phyloP scores from a whole-genome alignment of 2,888 invertebrate species.

The Dryobotodes eremita region DNA sequence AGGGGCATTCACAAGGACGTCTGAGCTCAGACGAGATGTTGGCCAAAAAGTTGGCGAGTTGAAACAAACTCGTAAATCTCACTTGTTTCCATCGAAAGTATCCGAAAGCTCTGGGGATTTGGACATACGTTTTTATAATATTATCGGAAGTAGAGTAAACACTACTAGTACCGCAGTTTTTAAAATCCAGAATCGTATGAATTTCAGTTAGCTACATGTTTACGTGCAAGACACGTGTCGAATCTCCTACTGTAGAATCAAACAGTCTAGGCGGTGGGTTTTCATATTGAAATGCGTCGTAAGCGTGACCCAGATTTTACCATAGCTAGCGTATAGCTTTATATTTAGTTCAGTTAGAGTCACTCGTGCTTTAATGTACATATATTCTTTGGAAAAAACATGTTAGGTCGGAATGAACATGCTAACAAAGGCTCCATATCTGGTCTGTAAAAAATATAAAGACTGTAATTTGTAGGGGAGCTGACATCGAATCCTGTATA shows the following conservation, averaged over 20 bases:
- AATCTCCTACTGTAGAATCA: slow-evolving; percentile 33
- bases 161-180: not conserved
- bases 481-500: slow-evolving; percentile 4
- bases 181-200: slow-evolving; percentile 6
- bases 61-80: slow-evolving; percentile 28
- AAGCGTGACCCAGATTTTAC: slow-evolving; percentile 60
- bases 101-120: slow-evolving; percentile 1
- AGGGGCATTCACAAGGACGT: slow-evolving; percentile 66
- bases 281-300: slow-evolving; percentile 58
- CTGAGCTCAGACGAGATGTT: slow-evolving; percentile 42
- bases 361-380: slow-evolving; percentile 4
- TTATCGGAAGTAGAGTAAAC: slow-evolving; percentile 5
- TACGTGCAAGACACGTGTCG: slow-evolving; percentile 49
- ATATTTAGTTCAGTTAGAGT: slow-evolving; percentile 38
- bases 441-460: not conserved
- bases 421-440: not conserved
- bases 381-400: slow-evolving; percentile 18
- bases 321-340: slow-evolving; percentile 49
- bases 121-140: not conserved
- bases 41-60: slow-evolving; percentile 38
- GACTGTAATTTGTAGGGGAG: slow-evolving; percentile 3
- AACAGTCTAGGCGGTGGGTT: slow-evolving; percentile 39
- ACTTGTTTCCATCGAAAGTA: slow-evolving; percentile 11
- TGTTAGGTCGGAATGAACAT: not conserved
- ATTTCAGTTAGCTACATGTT: slow-evolving; percentile 17